Evolutionary conservation across 2,888 invertebrate genomes (phyloP), one percentile per base, ranked within the genome.

Genomic region (Stegophylla sp.): DNA sequence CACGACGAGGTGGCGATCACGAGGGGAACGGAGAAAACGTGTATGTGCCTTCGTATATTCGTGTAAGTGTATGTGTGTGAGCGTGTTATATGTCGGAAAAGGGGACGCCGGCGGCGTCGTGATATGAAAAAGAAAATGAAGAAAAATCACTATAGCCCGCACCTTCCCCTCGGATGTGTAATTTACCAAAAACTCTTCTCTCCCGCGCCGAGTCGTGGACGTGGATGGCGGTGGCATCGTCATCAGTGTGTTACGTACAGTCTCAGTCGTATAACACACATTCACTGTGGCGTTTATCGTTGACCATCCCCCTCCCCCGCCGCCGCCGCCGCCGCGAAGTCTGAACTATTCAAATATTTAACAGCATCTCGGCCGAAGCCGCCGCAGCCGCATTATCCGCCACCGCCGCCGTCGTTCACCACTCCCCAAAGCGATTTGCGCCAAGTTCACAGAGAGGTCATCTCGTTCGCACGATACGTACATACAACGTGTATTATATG

Each of bases 291-390:
- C 41, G 28, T 48, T 67, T 48, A 28, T 48, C 28, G 67, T 48
- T 41, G 48, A 67, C 48, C n/a, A 28, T n/a, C 48, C 48, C 17
- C 26, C 34, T 3, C 34, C 26, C n/a, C 48, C 48, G n/a, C 48
- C 28, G 28, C 48, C 48, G 26, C 26, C 34, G 34, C 34, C 26
- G 28, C 48, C 48, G n/a, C 48, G 67, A 48, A 67, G 26, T 26
- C 26, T 17, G 48, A 20, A 48, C 48, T 48, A 23, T 67, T 67
- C n/a, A 67, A 67, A 67, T 67, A 67, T 67, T 67, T 67, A 67
- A 48, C 45, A 48, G 26, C 67, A 28, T 67, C 48, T 20, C 67
- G 12, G n/a, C 7, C 20, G 53, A 1, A 10, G 53, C 53, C 20
- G 53, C 1, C 20, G 53, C 53, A 10, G 53, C 20, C 15, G 15